Conservation (phyloP, 92 coral and sea anemone species). For the Palythoa grandiflora region DNA sequence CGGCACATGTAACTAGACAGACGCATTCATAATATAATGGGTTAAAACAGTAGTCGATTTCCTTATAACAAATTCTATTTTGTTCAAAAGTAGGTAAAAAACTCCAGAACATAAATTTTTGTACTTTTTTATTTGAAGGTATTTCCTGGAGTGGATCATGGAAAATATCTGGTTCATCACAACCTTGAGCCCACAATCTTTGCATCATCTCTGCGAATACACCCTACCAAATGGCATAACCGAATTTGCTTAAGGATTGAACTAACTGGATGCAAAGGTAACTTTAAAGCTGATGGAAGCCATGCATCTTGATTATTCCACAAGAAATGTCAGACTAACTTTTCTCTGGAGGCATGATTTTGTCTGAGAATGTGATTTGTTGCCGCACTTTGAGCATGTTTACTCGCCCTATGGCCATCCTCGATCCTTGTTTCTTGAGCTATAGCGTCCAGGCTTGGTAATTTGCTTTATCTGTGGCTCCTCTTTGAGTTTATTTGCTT, state of each 20-base stretch:
- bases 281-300: background rate
- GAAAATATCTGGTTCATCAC: background rate
- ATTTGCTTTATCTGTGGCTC: slow-evolving; percentile 1
- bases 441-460: slow-evolving; percentile 57
- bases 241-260: slow-evolving; percentile 28
- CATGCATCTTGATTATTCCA: too few species aligned
- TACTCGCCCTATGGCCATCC: slow-evolving; percentile 33
- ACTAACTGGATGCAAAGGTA: slow-evolving; percentile 39
- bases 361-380: slow-evolving; percentile 27
- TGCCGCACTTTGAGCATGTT: slow-evolving; percentile 44
- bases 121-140: background rate
- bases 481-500: background rate
- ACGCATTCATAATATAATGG: too few species aligned
- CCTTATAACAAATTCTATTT: too few species aligned
- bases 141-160: slow-evolving; percentile 10
- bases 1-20: too few species aligned
- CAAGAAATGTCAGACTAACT: too few species aligned
- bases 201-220: slow-evolving; percentile 19
- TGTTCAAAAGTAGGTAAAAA: too few species aligned
- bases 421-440: slow-evolving; percentile 43
- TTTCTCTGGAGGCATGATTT: slow-evolving; percentile 8
- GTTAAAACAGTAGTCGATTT: too few species aligned
- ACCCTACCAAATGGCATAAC: slow-evolving; percentile 19
- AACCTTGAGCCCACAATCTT: slow-evolving; percentile 4
- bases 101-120: background rate